Percentiles rank a stretch among this genome's conserved stretches.
Conservation (phyloP, 1,140 invertebrate species). For the Tetragonula clypearis region DNA sequence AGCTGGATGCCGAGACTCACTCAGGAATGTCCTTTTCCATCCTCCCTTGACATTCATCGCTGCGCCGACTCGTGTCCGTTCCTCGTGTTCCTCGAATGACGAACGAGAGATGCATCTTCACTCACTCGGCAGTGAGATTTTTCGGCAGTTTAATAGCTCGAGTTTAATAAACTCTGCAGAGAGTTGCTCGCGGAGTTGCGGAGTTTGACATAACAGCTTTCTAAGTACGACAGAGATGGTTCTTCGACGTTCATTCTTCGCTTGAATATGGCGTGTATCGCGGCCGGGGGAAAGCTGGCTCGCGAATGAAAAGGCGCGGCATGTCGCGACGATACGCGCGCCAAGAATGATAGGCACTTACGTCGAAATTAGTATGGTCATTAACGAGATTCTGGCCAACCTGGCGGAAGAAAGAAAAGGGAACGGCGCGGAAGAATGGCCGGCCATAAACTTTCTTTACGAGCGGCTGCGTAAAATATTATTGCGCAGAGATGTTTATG, state of each 20-base stretch:
- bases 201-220: not conserved
- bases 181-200: not conserved
- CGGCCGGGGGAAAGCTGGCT: not conserved
- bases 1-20: not conserved
- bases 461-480: constrained; percentile 42
- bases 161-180: not conserved
- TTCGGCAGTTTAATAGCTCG: not conserved
- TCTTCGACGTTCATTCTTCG: not conserved
- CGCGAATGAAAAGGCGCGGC: not conserved
- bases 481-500: constrained; percentile 41
- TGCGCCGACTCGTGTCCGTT: too few species aligned
- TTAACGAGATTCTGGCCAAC: constrained; percentile 29
- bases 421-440: constrained; percentile 12
- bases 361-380: constrained; percentile 39
- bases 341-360: constrained; percentile 27
- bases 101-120: not conserved
- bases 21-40: not conserved
- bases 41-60: not conserved
- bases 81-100: too few species aligned
- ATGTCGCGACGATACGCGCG: not conserved
- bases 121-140: not conserved
- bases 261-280: not conserved
- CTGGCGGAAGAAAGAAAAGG: not conserved
- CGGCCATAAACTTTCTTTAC: constrained; percentile 26
- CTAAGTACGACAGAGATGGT: not conserved